A percentile compares a stretch with the other conserved stretches of the same genome.
Evolutionary conservation across 2,888 invertebrate genomes (phyloP).

Genomic region (Ptychoptera albimana): DNA sequence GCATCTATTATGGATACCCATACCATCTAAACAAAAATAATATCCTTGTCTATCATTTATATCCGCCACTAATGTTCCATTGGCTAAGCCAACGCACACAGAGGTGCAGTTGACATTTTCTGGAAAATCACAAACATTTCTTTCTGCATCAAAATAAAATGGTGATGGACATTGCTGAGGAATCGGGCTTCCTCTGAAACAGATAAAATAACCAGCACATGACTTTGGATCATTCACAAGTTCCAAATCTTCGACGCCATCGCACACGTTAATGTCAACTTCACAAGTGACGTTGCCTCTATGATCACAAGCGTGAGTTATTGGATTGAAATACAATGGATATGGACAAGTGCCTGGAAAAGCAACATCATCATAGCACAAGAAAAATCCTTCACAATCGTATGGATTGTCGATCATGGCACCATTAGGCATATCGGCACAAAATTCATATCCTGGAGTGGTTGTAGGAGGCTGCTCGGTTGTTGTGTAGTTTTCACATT

Average conservation of each 20-base stretch:
- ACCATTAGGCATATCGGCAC: neutral
- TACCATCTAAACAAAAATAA: too few species aligned
- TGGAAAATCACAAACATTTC: too few species aligned
- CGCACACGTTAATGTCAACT: neutral
- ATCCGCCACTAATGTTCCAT: too few species aligned
- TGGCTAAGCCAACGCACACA: too few species aligned
- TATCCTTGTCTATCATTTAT: too few species aligned
- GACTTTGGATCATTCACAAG: neutral
- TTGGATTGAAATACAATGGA: neutral
- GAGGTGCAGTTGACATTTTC: too few species aligned
- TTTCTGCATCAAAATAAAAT: too few species aligned
- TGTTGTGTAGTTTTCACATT: neutral
- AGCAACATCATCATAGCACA: neutral
- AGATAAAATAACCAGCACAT: neutral
- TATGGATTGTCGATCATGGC: neutral
- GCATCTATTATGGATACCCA: too few species aligned
- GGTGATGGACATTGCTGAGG: neutral
- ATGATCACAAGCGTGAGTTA: neutral
- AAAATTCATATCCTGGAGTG: neutral
- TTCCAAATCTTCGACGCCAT: neutral
- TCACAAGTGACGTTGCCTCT: neutral
- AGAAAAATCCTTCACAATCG: neutral
- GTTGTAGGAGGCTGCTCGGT: neutral
- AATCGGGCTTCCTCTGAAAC: neutral
- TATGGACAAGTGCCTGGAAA: neutral